Percentiles rank a stretch among this genome's conserved stretches.
phyloP scores from a whole-genome alignment of 2,888 invertebrate genomes.

The Dysmachus trigonus region DNA sequence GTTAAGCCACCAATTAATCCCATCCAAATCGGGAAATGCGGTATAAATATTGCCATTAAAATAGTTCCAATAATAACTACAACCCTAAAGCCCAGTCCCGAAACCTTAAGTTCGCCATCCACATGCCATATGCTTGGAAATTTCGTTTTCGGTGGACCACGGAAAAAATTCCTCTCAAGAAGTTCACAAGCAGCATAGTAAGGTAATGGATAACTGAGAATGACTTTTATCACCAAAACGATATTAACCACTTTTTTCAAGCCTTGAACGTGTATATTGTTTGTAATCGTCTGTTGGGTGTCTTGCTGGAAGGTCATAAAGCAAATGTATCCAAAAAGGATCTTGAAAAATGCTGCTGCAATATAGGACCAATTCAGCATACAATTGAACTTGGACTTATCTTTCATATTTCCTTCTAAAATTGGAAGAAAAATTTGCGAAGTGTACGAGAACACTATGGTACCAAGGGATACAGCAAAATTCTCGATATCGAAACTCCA shows the following conservation, averaged over 20 bases:
- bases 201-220: conserved; percentile 96
- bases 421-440: conserved; percentile 99
- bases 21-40: conserved; percentile 98
- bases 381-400: too few relatives aligned
- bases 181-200: conserved; percentile 98
- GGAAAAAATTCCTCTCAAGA: conserved; percentile 90
- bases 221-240: conserved; percentile 93
- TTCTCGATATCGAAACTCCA: conserved; percentile 94
- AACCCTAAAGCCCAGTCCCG: conserved; percentile 93
- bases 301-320: conserved; percentile 97
- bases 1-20: conserved; percentile 99
- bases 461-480: conserved; percentile 97
- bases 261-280: conserved; percentile 91
- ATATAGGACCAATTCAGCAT: conserved; percentile 99
- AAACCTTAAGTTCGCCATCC: conserved; percentile 92
- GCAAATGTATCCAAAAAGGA: conserved; percentile 93
- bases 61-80: conserved; percentile 90
- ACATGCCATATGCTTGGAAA: conserved; percentile 92
- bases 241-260: conserved; percentile 95
- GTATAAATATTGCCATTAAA: conserved; percentile 95
- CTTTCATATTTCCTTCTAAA: too few relatives aligned
- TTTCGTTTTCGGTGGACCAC: conserved; percentile 80
- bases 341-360: conserved; percentile 96
- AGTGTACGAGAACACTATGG: conserved; percentile 99
- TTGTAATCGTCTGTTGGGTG: conserved; percentile 94